Conservation (phyloP, 2,888 invertebrate genomes). For the Ditula angustiorana region DNA sequence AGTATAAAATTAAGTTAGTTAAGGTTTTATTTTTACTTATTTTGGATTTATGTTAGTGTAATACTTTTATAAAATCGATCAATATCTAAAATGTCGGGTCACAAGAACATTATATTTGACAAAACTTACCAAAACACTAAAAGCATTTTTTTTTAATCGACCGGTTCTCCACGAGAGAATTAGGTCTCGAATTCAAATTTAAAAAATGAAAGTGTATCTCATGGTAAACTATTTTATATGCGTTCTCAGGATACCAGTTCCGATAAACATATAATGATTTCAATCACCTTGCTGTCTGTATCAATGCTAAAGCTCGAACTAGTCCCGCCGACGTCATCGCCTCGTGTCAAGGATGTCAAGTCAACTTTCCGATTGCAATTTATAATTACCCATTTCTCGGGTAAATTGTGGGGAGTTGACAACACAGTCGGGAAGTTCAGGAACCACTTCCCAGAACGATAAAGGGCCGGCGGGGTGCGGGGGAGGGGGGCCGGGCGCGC, state of each 20-base stretch:
- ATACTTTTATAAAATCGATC: too few species aligned
- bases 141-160: conserved; percentile 19
- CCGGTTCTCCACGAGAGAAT: conserved; percentile 16
- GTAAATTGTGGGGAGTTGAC: conserved; percentile 60
- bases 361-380: conserved; percentile 67
- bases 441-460: conserved; percentile 86
- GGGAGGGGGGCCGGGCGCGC: conserved; percentile 69
- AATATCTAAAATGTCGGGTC: too few species aligned
- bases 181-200: conserved; percentile 21
- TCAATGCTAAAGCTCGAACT: conserved; percentile 24
- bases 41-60: too few species aligned
- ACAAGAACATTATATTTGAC: too few species aligned
- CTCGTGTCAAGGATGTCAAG: conserved; percentile 71
- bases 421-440: conserved; percentile 82
- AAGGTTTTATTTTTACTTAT: too few species aligned
- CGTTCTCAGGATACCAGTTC: conserved; percentile 39
- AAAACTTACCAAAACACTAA: conserved; percentile 16
- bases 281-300: conserved; percentile 37
- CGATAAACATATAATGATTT: conserved; percentile 31
- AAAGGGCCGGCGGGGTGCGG: conserved; percentile 70
- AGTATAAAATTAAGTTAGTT: too few species aligned
- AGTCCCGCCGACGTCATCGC: conserved; percentile 32
- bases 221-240: conserved; percentile 27
- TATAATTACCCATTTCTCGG: conserved; percentile 53
- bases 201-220: conserved; percentile 28